Percentiles rank a stretch among this genome's conserved stretches.
Evolutionary conservation across 1,140 invertebrate genomes (phyloP).

Genomic region (Orius insidiosus): DNA sequence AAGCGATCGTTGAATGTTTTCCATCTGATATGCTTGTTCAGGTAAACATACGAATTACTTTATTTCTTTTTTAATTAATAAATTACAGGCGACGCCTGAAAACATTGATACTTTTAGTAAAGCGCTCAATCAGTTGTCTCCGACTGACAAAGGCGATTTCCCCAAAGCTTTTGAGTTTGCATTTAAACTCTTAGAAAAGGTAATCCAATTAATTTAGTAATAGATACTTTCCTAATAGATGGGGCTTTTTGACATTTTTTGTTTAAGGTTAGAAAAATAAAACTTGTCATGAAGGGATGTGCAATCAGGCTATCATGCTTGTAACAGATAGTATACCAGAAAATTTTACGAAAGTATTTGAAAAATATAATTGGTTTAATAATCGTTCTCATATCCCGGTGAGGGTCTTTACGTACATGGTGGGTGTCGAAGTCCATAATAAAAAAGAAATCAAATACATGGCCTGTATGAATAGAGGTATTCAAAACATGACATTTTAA

Average conservation of each 20-base stretch:
- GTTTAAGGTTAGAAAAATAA: constrained; percentile 30
- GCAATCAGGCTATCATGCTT: constrained; percentile 94
- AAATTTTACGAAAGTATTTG: constrained; percentile 80
- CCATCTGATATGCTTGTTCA: constrained; percentile 54
- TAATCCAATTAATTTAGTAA: constrained; percentile 27
- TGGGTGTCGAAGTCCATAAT: constrained; percentile 89
- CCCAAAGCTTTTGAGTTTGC: constrained; percentile 66
- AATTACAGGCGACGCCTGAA: constrained; percentile 81
- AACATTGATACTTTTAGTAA: constrained; percentile 65
- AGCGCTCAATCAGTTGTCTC: constrained; percentile 44
- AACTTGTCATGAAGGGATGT: constrained; percentile 30
- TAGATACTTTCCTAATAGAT: not conserved
- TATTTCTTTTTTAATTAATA: no score
- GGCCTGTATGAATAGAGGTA: constrained; percentile 87
- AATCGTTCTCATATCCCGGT: constrained; percentile 54
- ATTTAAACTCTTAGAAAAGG: constrained; percentile 62
- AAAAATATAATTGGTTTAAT: constrained; percentile 64
- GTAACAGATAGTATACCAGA: constrained; percentile 94
- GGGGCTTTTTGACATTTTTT: not conserved
- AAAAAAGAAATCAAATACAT: constrained; percentile 83
- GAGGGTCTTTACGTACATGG: constrained; percentile 90
- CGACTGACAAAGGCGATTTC: constrained; percentile 71
- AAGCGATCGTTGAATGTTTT: constrained; percentile 63
- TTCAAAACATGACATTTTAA: not conserved
- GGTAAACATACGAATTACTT: no score